Conservation (phyloP, 2,888 invertebrate species). For the Meandrusa payeni region DNA sequence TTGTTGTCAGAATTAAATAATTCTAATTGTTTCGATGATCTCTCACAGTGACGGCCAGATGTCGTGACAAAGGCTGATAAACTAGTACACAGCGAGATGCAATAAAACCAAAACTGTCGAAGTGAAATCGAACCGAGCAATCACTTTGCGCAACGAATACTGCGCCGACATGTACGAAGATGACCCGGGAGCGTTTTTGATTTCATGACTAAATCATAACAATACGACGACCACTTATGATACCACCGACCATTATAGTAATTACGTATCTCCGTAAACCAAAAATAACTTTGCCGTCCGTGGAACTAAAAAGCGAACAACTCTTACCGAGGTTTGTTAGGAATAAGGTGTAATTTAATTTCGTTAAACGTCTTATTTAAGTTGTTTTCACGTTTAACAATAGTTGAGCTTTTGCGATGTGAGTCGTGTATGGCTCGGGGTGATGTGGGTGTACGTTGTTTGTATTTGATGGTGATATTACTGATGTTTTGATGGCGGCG, state of each 20-base stretch:
- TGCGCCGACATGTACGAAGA: conserved; percentile 46
- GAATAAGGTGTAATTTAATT: conserved; percentile 33
- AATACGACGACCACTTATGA: conserved; percentile 69
- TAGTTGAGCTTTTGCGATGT: conserved; percentile 50
- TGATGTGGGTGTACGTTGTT: conserved; percentile 62
- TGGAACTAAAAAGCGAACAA: conserved; percentile 3
- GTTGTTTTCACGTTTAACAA: conserved; percentile 58
- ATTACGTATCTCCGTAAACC: conserved; percentile 57
- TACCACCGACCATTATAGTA: conserved; percentile 65
- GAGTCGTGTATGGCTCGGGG: conserved; percentile 73
- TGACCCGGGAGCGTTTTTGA: conserved; percentile 71
- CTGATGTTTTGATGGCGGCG: conserved; percentile 42
- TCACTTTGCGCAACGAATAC: conserved; percentile 57
- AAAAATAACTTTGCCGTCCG: conserved; percentile 41
- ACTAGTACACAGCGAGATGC: conserved; percentile 27
- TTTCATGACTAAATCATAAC: conserved; percentile 73
- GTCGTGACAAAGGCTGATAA: conserved; percentile 48
- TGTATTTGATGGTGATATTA: conserved; percentile 61
- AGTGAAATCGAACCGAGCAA: conserved; percentile 59
- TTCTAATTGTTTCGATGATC: no score
- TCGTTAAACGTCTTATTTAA: conserved; percentile 34
- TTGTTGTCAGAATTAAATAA: no score
- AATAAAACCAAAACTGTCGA: conserved; percentile 30
- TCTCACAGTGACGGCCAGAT: conserved; percentile 17
- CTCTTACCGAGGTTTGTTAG: conserved; percentile 23